Evolutionary conservation across 2,888 invertebrate species (phyloP), one percentile per base, ranked within the genome.

Genomic region (Catocala fraxini): DNA sequence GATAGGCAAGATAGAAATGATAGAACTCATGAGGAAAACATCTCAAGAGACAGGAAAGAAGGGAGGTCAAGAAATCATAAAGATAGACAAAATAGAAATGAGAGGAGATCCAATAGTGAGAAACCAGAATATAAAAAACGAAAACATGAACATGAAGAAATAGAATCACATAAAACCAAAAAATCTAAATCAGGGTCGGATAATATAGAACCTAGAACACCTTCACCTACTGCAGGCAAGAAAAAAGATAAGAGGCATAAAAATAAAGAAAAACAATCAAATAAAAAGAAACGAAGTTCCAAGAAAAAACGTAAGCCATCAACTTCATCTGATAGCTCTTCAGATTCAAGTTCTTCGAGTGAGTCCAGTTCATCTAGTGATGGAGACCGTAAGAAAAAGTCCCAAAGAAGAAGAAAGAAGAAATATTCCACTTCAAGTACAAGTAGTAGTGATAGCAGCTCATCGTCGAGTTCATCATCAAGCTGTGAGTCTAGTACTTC

Each of bases 351-450:
- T 75, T 87, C 89, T 43, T 84, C 91, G 67, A 89, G 88, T 70
- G 88, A 88, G 5, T 86, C 89, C 45, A 91, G 88, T 74, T 89
- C 91, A 15, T 90, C 92, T 11, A 91, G 90, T 79, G 90, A 89
- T 42, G 82, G 80, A 43, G 85, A 86, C 63, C 78, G 71, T 53
- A 90, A 82, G 59, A 91, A 85, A 71, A 92, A 81, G 55, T 57
- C 77, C 33, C 80, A 72, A 9, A 79, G 69, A 70, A 82, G 78
- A 57, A 88, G 81, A 71, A 89, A 82, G 67, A 88, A 85, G 70
- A 89, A 87, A 61, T 77, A 82, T 70, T 90, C 90, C 33, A 82
- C 89, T 35, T 87, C 89, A n/a, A 91, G 88, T 63, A 88, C 85
- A 56, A 91, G 91, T 68, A 89, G 87, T 67, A 85, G 84, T 70